A percentile compares a stretch with the other conserved stretches of the same genome.
phyloP scores from a whole-genome alignment of 2,888 invertebrate species.

The Latheticus oryzae region DNA sequence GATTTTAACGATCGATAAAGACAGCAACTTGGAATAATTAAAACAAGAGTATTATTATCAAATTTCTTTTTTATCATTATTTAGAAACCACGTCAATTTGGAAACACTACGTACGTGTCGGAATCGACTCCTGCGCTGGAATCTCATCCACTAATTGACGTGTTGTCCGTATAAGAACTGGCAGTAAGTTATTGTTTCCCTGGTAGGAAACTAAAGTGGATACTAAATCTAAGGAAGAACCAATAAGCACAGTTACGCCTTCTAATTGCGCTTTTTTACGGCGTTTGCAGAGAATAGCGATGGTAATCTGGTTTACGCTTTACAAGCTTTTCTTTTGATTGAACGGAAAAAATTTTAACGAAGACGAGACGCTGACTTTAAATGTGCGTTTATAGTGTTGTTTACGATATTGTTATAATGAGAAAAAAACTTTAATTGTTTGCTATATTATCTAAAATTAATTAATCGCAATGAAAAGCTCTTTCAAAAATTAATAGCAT shows the following conservation, averaged over 20 bases:
- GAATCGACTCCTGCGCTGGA: constrained; percentile 33
- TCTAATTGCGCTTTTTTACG: constrained; percentile 52
- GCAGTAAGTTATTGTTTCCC: constrained; percentile 50
- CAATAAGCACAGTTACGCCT: constrained; percentile 55
- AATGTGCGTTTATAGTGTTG: constrained; percentile 53
- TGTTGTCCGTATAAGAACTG: constrained; percentile 50
- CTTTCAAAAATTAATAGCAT: too few relatives aligned
- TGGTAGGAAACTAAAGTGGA: constrained; percentile 49
- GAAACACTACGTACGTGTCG: constrained; percentile 37
- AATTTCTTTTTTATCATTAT: too few relatives aligned
- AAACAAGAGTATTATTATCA: neutral
- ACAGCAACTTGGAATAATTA: constrained; percentile 21
- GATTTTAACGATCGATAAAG: constrained; percentile 30
- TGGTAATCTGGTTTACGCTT: constrained; percentile 46
- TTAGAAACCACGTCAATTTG: constrained; percentile 22
- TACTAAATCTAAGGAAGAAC: constrained; percentile 54
- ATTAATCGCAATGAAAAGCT: too few relatives aligned
- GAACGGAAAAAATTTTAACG: constrained; percentile 50
- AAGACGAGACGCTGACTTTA: constrained; percentile 50
- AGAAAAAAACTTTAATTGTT: constrained; percentile 47
- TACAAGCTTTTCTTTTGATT: constrained; percentile 39
- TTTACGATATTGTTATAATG: constrained; percentile 61
- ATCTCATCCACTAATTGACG: constrained; percentile 54
- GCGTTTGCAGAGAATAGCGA: constrained; percentile 27
- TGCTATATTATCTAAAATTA: constrained; percentile 23